phyloP scores from a whole-genome alignment of 2,888 invertebrate species.

The Oithona nana region DNA sequence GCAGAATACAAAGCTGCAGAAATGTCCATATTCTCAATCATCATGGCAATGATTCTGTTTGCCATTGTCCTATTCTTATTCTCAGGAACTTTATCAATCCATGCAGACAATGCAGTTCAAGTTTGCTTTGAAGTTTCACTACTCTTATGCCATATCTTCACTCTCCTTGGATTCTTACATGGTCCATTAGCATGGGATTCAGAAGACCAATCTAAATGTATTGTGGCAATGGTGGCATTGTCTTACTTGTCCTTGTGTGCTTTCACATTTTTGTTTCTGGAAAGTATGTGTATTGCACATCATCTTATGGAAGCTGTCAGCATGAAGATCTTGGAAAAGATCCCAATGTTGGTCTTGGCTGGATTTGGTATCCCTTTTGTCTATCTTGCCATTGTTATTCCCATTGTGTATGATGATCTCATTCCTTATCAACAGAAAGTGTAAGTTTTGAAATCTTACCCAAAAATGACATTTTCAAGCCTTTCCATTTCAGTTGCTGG shows the following conservation, averaged over 20 bases:
- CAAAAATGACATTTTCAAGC: not conserved
- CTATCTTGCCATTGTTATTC: not conserved
- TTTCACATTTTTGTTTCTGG: not conserved
- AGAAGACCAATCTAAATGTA: not conserved
- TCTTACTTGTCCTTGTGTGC: not conserved
- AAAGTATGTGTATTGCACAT: not conserved
- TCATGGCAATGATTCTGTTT: not conserved
- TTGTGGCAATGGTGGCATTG: not conserved
- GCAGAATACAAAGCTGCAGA: not conserved
- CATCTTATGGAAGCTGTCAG: not conserved
- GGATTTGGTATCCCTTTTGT: not conserved
- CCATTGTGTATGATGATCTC: not conserved
- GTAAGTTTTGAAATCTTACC: not conserved
- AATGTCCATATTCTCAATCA: not conserved
- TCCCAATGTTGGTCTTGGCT: not conserved
- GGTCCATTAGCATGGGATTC: conserved; percentile 1
- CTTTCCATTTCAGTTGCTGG: not conserved
- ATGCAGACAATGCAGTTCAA: conserved; percentile 10
- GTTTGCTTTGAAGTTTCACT: conserved; percentile 12
- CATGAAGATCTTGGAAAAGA: not conserved
- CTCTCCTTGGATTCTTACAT: not conserved
- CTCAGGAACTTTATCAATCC: conserved; percentile 2
- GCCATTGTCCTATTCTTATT: not conserved
- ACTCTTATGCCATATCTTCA: not conserved
- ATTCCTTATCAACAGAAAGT: not conserved